Conservation (phyloP, 1,140 invertebrate genomes). For the Tribolium madens region DNA sequence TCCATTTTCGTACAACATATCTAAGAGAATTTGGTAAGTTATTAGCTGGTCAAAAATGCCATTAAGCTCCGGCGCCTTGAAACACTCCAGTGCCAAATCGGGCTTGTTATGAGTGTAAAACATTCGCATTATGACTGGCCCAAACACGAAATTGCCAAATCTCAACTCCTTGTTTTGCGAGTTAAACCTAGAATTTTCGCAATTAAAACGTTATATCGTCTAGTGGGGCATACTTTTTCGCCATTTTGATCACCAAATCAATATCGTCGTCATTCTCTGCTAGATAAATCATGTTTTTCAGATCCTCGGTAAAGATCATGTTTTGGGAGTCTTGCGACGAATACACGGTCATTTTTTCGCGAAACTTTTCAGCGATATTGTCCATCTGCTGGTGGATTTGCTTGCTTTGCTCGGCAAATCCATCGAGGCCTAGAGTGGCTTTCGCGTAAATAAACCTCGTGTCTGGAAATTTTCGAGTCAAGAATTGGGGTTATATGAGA, state of each 20-base stretch:
- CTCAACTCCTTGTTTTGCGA: conserved; percentile 77
- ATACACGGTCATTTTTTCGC: conserved; percentile 76
- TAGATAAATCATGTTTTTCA: conserved; percentile 85
- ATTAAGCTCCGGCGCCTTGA: conserved; percentile 72
- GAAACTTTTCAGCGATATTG: conserved; percentile 74
- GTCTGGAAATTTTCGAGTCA: not conserved
- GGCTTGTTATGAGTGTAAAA: conserved; percentile 79
- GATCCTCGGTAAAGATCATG: conserved; percentile 86
- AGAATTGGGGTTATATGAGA: not conserved
- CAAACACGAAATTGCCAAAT: conserved; percentile 85
- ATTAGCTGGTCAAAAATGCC: conserved; percentile 81
- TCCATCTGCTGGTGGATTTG: conserved; percentile 70
- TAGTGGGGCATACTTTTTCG: conserved; percentile 70
- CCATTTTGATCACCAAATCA: conserved; percentile 75
- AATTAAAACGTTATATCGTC: too few relatives aligned
- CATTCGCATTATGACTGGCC: conserved; percentile 85
- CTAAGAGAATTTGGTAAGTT: conserved; percentile 77
- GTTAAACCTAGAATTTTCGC: conserved; percentile 78
- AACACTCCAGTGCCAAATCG: conserved; percentile 76
- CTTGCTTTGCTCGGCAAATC: conserved; percentile 69
- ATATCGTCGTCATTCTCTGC: conserved; percentile 73
- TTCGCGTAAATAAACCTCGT: conserved; percentile 67
- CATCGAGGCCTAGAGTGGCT: conserved; percentile 71
- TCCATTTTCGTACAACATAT: conserved; percentile 78
- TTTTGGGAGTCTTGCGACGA: conserved; percentile 67